Percentiles rank a stretch among this genome's conserved stretches.
Conservation (phyloP, 1,140 invertebrate genomes). For the Latrodectus geometricus region DNA sequence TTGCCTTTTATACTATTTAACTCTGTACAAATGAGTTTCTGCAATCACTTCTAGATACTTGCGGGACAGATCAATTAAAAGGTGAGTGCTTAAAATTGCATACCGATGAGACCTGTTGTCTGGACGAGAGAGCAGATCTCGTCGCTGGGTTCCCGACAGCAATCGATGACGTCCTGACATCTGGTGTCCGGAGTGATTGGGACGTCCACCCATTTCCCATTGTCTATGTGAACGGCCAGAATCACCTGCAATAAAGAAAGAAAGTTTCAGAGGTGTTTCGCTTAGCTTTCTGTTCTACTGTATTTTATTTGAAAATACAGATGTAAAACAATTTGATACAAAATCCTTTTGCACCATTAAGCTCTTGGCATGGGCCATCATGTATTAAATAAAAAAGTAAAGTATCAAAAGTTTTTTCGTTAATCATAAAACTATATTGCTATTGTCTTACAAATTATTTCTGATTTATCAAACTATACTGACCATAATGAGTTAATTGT, state of each 20-base stretch:
- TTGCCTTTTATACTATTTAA: not conserved
- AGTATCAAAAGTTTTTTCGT: too few relatives aligned
- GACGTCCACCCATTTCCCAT: slow-evolving; percentile 61
- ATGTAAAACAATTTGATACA: too few relatives aligned
- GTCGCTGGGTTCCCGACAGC: slow-evolving; percentile 65
- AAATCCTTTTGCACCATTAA: too few relatives aligned
- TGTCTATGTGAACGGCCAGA: slow-evolving; percentile 58
- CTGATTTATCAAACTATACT: too few relatives aligned
- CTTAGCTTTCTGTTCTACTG: not conserved
- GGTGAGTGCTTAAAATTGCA: not conserved
- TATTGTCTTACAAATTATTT: too few relatives aligned
- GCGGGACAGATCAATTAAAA: not conserved
- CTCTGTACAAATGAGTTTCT: too few relatives aligned
- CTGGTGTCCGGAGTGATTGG: slow-evolving; percentile 65
- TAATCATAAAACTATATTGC: too few relatives aligned
- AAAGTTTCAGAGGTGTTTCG: not conserved
- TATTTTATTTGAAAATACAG: too few relatives aligned
- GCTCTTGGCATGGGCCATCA: too few relatives aligned
- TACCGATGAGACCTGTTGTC: slow-evolving; percentile 42
- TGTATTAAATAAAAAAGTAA: too few relatives aligned
- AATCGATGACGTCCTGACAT: slow-evolving; percentile 65
- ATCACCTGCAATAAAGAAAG: slow-evolving; percentile 47
- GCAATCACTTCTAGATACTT: not conserved
- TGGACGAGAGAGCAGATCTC: slow-evolving; percentile 46
- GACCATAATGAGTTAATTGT: too few relatives aligned